Evolutionary conservation across 1,140 invertebrate genomes (phyloP), one percentile per base, ranked within the genome.

Genomic region (Drosophila rufa): DNA sequence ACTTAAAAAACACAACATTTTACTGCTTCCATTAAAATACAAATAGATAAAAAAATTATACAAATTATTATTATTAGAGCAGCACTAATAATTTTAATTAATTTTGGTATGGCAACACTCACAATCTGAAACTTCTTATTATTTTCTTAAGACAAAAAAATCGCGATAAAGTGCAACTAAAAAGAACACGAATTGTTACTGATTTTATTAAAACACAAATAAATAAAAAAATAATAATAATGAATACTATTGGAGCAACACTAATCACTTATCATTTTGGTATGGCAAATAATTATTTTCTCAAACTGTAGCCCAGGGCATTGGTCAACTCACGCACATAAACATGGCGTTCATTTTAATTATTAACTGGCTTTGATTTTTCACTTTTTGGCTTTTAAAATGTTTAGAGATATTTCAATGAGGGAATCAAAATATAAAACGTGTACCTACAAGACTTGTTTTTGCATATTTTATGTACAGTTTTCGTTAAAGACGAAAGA

Each of bases 391-490:
- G 25, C 14, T 17, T 17, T 43, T 17, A 2, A n/a, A 5, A 9
- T 48, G 27, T 25, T 48, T 48, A 9, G 11, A 27, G 22, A 47
- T n/a, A 50, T 30, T 4, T 50, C 2, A 1, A 50, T 5, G 4
- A 27, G 9, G 0, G 11, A 38, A 14, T 38, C 14, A 5, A n/a
- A 11, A n/a, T 19, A 19, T 1, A 4, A 5, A 50, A n/a, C 3
- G n/a, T 27, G 15, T 9, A 27, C 8, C 15, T 15, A 11, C 17
- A 22, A 55, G 51, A 40, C 36, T 22, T 40, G 33, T 40, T 22
- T 55, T 22, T 40, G 51, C 51, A 55, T 22, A 15, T 9, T 55
- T 38, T 15, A 22, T n/a, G 33, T 55, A 55, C 19, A 55, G 53
- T 55, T 55, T 40, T 55, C 53, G 33, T 40, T 4, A 5, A 55